phyloP scores from a whole-genome alignment of 2,797 vertebrate genomes.

The Spatula clypeata region DNA sequence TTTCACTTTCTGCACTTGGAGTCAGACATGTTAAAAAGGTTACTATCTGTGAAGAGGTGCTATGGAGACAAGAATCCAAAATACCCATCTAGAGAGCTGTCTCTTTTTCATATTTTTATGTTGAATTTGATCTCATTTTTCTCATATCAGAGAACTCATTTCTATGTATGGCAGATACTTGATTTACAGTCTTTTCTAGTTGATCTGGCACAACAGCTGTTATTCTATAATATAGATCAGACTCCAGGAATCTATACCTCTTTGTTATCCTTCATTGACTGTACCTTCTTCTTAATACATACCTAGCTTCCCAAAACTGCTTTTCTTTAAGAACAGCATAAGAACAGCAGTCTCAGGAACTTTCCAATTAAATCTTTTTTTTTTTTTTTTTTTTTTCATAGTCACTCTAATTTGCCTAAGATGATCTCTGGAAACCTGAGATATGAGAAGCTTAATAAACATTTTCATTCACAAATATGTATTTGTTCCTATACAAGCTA shows the following conservation, averaged over 20 bases:
- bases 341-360: neutral
- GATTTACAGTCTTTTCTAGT: neutral
- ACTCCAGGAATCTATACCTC: neutral
- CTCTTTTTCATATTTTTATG: neutral
- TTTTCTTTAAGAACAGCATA: neutral
- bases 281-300: neutral
- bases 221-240: neutral
- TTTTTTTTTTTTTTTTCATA: neutral
- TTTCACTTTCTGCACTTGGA: neutral
- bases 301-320: neutral
- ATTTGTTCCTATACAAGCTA: neutral
- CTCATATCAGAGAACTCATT: neutral
- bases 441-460: neutral
- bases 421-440: neutral
- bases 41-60: neutral
- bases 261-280: neutral
- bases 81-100: neutral
- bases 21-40: neutral
- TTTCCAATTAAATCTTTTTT: neutral
- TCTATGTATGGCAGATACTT: neutral
- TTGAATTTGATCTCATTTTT: neutral
- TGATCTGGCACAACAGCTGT: neutral
- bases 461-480: neutral
- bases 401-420: neutral
- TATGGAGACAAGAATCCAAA: neutral